These are phyloP conservation scores for Euura lappo DNA, from an alignment of 1,140 invertebrate species.

Conservation along the genomic window DNA sequence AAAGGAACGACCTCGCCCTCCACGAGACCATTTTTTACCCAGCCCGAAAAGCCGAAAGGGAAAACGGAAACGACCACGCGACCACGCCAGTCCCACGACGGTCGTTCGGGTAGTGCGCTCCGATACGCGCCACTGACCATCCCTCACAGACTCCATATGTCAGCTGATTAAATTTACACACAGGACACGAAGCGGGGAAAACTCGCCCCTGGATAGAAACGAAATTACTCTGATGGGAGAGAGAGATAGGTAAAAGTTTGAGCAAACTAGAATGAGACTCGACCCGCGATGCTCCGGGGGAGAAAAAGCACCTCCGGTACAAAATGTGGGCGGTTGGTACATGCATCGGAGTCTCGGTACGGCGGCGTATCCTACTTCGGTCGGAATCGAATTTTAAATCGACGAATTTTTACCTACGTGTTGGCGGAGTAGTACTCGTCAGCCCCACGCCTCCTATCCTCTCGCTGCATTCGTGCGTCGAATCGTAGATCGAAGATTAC, in stretches of 20 bases:
- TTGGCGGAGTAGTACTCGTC: background rate
- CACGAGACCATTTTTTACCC: background rate
- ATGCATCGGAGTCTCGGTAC: too few species aligned
- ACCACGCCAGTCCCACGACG: background rate
- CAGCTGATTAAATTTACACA: constrained; percentile 32
- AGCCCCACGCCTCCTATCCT: too few species aligned
- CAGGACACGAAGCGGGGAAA: too few species aligned
- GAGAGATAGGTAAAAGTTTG: too few species aligned
- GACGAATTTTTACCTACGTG: too few species aligned
- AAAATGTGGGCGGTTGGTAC: too few species aligned
- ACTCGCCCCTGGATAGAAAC: too few species aligned
- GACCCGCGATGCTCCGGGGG: too few species aligned
- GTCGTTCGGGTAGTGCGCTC: background rate
- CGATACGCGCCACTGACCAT: background rate
- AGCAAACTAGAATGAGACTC: too few species aligned
- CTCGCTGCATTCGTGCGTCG: background rate
- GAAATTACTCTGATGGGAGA: too few species aligned
- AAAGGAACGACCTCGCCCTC: background rate
- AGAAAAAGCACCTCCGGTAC: too few species aligned
- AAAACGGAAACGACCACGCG: constrained; percentile 1
- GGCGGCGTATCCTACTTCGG: too few species aligned
- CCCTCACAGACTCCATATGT: background rate
- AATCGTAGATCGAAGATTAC: background rate
- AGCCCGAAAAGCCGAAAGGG: constrained; percentile 13
- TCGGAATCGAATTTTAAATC: background rate